Percentiles rank a stretch among this genome's conserved stretches.
Conservation (phyloP, 2,888 invertebrate genomes). For the Ochropacha duplaris region DNA sequence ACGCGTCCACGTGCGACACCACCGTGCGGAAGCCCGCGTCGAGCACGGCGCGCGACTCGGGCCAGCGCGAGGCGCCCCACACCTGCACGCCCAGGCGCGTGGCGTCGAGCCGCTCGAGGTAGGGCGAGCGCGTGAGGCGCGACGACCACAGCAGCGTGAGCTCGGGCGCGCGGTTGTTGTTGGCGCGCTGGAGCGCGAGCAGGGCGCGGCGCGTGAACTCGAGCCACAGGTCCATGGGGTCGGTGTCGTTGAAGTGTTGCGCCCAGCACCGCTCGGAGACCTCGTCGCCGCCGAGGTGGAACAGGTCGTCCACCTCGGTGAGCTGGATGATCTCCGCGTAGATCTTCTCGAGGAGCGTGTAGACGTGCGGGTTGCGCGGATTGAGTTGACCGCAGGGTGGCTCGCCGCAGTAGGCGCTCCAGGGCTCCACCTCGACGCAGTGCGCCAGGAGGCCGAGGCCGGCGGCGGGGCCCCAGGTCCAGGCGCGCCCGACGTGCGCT, state of each 20-base stretch:
- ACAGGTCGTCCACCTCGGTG: conserved; percentile 89
- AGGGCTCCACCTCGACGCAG: conserved; percentile 91
- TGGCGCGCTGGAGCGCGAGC: conserved; percentile 84
- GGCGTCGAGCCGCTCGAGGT: conserved; percentile 82
- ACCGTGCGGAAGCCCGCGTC: conserved; percentile 90
- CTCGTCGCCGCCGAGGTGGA: conserved; percentile 93
- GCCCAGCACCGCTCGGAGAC: conserved; percentile 92
- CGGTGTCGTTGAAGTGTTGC: conserved; percentile 88
- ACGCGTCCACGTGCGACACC: conserved; percentile 93
- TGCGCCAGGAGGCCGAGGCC: conserved; percentile 90
- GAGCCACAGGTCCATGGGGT: conserved; percentile 90
- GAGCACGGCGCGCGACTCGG: conserved; percentile 89
- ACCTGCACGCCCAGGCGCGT: conserved; percentile 87
- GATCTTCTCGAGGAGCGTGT: conserved; percentile 87
- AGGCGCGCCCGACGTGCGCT: conserved; percentile 93
- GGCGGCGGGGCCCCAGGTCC: conserved; percentile 91
- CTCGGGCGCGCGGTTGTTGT: conserved; percentile 81
- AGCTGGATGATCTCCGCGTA: conserved; percentile 89
- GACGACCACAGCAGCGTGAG: conserved; percentile 89
- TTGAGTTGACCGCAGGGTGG: conserved; percentile 94
- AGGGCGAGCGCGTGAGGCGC: conserved; percentile 88
- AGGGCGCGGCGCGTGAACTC: conserved; percentile 88
- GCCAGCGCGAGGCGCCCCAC: conserved; percentile 93
- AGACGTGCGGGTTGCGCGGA: conserved; percentile 90
- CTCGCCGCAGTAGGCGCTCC: conserved; percentile 91